Percentiles rank a stretch among this genome's conserved stretches.
phyloP scores from a whole-genome alignment of 1,140 invertebrate genomes.

The Cydia pomonella region DNA sequence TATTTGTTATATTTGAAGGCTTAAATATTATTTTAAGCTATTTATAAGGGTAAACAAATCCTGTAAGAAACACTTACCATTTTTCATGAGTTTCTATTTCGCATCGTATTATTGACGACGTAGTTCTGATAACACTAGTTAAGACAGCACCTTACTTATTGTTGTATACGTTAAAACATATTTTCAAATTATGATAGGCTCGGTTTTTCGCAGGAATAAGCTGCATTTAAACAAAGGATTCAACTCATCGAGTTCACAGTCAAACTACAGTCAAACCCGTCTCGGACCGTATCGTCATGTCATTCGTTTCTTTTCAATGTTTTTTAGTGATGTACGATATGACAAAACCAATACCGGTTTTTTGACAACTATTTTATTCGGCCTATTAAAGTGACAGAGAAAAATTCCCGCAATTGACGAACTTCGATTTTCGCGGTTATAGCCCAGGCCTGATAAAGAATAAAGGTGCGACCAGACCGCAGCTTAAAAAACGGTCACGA shows the following conservation, averaged over 20 bases:
- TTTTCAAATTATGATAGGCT: neutral
- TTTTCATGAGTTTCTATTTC: constrained; percentile 54
- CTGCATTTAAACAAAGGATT: constrained; percentile 19
- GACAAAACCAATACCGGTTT: neutral
- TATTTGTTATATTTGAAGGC: constrained; percentile 13
- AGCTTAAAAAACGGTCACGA: too few species aligned
- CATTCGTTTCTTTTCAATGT: neutral
- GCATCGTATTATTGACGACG: constrained; percentile 59
- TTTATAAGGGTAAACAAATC: constrained; percentile 24
- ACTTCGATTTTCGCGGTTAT: too few species aligned
- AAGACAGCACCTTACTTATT: constrained; percentile 5
- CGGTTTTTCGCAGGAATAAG: neutral
- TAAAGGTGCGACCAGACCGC: too few species aligned
- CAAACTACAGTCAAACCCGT: neutral
- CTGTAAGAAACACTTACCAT: constrained; percentile 59
- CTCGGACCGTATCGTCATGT: constrained; percentile 12
- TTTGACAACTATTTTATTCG: neutral
- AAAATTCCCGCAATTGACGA: too few species aligned
- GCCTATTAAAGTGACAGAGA: too few species aligned
- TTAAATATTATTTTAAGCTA: constrained; percentile 17
- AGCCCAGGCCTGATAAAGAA: too few species aligned
- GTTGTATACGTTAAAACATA: neutral
- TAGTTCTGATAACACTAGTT: constrained; percentile 21
- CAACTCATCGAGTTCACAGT: neutral
- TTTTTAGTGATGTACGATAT: neutral